Conservation (phyloP, 2,888 invertebrate genomes). For the Hanleya hanleyi region DNA sequence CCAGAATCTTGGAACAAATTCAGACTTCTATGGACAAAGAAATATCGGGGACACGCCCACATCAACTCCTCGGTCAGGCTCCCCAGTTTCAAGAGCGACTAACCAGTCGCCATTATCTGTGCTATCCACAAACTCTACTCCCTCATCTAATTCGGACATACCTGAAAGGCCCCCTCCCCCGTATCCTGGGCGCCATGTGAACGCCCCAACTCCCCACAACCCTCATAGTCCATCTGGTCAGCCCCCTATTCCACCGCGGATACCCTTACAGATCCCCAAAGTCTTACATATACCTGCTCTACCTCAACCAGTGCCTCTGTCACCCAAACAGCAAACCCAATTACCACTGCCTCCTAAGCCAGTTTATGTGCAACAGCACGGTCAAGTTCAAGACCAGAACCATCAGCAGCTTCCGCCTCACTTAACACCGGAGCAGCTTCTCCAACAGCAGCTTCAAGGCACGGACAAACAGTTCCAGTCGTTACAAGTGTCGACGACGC, state of each 20-base stretch:
- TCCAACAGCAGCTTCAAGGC: background rate
- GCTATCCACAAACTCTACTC: conserved; percentile 69
- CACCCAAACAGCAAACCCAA: conserved; percentile 14
- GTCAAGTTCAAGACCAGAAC: background rate
- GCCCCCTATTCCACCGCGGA: conserved; percentile 58
- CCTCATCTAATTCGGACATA: conserved; percentile 71
- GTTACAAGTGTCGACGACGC: too few species aligned
- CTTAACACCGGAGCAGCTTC: background rate
- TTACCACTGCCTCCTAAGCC: conserved; percentile 13
- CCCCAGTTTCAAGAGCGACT: conserved; percentile 66
- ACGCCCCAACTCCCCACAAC: conserved; percentile 21
- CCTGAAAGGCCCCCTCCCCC: conserved; percentile 71
- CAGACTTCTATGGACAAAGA: conserved; percentile 25
- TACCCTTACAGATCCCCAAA: conserved; percentile 45
- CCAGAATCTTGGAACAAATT: conserved; percentile 27
- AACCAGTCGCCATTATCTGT: conserved; percentile 72
- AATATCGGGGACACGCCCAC: conserved; percentile 51
- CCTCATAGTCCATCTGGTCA: conserved; percentile 27
- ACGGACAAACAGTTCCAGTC: background rate
- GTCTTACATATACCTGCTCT: conserved; percentile 33
- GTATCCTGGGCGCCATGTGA: conserved; percentile 53
- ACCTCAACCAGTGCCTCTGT: conserved; percentile 18
- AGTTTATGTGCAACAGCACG: background rate
- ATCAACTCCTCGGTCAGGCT: conserved; percentile 67
- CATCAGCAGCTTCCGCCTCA: conserved; percentile 15